Evolutionary conservation across 2,797 vertebrate species (phyloP).

Genomic region (Dryobates pubescens): DNA sequence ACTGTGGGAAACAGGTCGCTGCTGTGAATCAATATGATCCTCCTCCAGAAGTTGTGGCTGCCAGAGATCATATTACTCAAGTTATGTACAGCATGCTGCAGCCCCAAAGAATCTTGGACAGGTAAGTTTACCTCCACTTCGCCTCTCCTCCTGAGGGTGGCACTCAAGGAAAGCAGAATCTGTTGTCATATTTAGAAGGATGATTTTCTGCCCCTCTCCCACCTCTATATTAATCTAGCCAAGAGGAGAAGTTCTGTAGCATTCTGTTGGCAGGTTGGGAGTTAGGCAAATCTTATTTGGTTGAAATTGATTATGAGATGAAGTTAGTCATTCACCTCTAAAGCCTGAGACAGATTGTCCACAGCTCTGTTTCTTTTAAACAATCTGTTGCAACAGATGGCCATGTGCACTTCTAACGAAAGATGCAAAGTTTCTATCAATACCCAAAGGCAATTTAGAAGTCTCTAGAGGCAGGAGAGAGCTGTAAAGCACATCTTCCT

Average conservation of each 20-base stretch:
- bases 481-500: background rate
- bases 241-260: background rate
- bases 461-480: slow-evolving; percentile 41
- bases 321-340: slow-evolving; percentile 57
- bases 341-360: slow-evolving; percentile 61
- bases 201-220: background rate
- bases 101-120: slow-evolving; percentile 88
- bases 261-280: background rate
- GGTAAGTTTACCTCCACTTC: slow-evolving; percentile 73
- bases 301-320: background rate
- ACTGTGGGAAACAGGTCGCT: slow-evolving; percentile 80
- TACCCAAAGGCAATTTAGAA: slow-evolving; percentile 47
- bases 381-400: slow-evolving; percentile 75
- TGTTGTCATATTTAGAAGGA: background rate
- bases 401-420: slow-evolving; percentile 38
- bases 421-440: slow-evolving; percentile 35
- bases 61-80: slow-evolving; percentile 87
- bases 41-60: slow-evolving; percentile 87
- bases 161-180: background rate
- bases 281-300: slow-evolving; percentile 3
- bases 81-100: slow-evolving; percentile 83
- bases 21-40: slow-evolving; percentile 88
- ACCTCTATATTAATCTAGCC: background rate
- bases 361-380: slow-evolving; percentile 39
- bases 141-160: background rate